Evolutionary conservation across 2,113 vertebrate genomes (phyloP).

Genomic region (Platycercus adscitus): DNA sequence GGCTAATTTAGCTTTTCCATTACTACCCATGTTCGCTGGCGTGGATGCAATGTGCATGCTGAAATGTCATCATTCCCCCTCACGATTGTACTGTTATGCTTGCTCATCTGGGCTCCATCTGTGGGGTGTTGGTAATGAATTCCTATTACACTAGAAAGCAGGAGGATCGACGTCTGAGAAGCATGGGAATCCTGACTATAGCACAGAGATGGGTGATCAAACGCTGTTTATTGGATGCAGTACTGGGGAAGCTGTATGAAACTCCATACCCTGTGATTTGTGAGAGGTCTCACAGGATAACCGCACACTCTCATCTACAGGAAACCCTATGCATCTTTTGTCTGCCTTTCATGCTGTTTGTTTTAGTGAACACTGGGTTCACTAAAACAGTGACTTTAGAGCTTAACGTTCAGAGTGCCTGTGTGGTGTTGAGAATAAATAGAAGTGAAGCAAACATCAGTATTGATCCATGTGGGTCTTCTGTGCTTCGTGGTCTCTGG

Average conservation of each 20-base stretch:
- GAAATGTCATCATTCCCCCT: slow-evolving; percentile 10
- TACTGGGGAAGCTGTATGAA: not conserved
- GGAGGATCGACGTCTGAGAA: not conserved
- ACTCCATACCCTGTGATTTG: not conserved
- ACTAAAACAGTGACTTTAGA: not conserved
- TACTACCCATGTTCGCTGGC: not conserved
- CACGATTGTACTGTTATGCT: not conserved
- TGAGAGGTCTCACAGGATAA: not conserved
- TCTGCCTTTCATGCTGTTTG: not conserved
- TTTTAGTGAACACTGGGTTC: not conserved
- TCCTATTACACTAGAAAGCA: not conserved
- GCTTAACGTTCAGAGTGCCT: not conserved
- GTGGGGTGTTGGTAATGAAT: not conserved
- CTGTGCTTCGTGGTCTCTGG: not conserved
- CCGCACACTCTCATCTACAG: not conserved
- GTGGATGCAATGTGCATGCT: not conserved
- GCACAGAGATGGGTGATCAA: not conserved
- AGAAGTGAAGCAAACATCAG: not conserved
- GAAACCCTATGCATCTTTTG: not conserved
- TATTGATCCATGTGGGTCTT: not conserved
- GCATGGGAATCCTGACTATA: not conserved
- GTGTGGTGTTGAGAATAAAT: fast-evolving
- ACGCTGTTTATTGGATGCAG: not conserved
- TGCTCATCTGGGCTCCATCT: slow-evolving; percentile 52
- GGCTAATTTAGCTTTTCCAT: slow-evolving; percentile 42